Evolutionary conservation across 2,888 invertebrate species (phyloP), one percentile per base, ranked within the genome.

Genomic region (Amblyjoppa fuscipennis): DNA sequence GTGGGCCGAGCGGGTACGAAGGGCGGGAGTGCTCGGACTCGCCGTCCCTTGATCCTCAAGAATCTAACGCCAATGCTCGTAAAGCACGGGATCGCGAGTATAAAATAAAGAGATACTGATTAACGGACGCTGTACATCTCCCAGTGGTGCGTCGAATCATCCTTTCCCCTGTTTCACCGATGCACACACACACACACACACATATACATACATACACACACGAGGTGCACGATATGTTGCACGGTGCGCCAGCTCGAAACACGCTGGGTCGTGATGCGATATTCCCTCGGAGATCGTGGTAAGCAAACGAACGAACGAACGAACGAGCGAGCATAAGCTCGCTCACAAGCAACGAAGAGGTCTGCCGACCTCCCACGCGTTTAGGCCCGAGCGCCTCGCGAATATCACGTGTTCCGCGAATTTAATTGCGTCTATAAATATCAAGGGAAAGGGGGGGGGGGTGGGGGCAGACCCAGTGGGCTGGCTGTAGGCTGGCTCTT

Each of bases 361-460:
- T 81, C 81, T 75, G 61, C 61, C 70, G 81, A 74, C 78, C 87
- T 84, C 88, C 88, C 86, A 87, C 88, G 86, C 85, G 81, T 81
- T 83, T 83, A 81, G 85, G 88, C 83, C 81, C 81, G 84, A 87
- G 83, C 82, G 84, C 87, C 83, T 84, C 76, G 83, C 85, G 85
- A 87, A 89, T 88, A 87, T 87, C 87, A 83, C 84, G 85, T 88
- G 89, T 89, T 86, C 84, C 88, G 89, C 88, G 89, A 91, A 92
- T 93, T 93, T 93, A 93, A 93, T 93, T 92, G 92, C 91, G 85
- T 88, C 89, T 91, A 92, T 93, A 93, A 93, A 93, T 92, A 93
- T 92, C 87, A 84, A 59, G 56, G 79, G 75, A 69, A 41, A 41
- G 61, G 20, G 25, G 38, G 61, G 16, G 75, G 16, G 76, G 16